Evolutionary conservation across 2,113 vertebrate genomes (phyloP), one percentile per base, ranked within the genome.

Genomic region (Chionomys nivalis): DNA sequence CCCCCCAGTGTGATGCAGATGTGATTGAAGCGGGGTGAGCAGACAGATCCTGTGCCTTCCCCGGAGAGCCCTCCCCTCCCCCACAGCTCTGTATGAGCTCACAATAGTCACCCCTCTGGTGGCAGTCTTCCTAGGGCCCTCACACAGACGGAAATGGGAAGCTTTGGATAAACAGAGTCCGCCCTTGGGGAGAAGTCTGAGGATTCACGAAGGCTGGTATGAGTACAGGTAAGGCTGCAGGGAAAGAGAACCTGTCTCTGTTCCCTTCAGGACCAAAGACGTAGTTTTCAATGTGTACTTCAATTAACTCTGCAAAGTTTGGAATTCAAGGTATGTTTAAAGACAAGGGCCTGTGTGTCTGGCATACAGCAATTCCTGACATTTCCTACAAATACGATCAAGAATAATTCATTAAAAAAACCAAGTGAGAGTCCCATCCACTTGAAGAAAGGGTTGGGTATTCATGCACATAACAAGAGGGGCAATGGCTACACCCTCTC

Each of bases 1-100:
- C 82, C 83, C 88, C 68, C 72, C 85, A 93, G 52, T 94, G 93
- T 89, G 89, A 97, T 94, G 96, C 89, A 97, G 93, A 95, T 97
- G 90, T 89, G 85, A 85, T 68, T 76, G 81, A 68, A 93, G 61
- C 72, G 42, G 76, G 58, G 76, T 26, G 78, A 94, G 26, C 28
- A n/a, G 68, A 90, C 28, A 42, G 68, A 90, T 81, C 49, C 23
- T 55, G 47, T 55, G 49, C 82, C 42, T 70, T 70, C 11, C 49
- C 14, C 33, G 14, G 63, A 72, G 95, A 90, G 28, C 24, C 52
- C 52, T 73, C 73, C 95, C 95, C 94, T 89, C 96, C 92, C 87
- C 97, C 78, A 73, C 72, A n/a, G 78, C 87, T 68, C 93, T 86
- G 33, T 63, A 21, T 92, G 89, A 92, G 93, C 72, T 97, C 96